Evolutionary conservation across 2,888 invertebrate genomes (phyloP).

Genomic region (Gibbula magus): DNA sequence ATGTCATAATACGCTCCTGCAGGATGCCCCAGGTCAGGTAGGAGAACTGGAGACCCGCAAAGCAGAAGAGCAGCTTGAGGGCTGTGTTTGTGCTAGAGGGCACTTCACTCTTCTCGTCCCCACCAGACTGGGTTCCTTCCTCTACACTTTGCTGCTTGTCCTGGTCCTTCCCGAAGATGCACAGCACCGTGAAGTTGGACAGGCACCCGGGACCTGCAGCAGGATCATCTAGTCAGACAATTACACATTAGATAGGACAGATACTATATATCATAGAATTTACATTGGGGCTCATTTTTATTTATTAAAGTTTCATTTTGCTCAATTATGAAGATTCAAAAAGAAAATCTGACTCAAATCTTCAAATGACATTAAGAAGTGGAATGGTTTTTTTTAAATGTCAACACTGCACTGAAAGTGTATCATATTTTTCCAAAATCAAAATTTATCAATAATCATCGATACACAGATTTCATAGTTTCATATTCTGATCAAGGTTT

Average conservation of each 20-base stretch:
- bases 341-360: no score
- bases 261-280: not conserved
- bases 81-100: conserved; percentile 39
- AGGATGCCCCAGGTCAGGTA: conserved; percentile 97
- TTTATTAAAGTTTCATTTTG: no score
- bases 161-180: conserved; percentile 68
- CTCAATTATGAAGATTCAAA: no score
- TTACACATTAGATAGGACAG: not conserved
- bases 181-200: conserved; percentile 59
- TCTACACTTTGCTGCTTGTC: conserved; percentile 61
- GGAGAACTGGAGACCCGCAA: conserved; percentile 90
- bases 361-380: no score
- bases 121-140: conserved; percentile 52
- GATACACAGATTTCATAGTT: no score
- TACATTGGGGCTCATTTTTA: no score
- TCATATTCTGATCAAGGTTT: no score
- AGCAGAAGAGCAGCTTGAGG: conserved; percentile 83
- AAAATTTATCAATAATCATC: no score
- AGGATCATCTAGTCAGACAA: not conserved
- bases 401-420: no score
- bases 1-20: conserved; percentile 98
- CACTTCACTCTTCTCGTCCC: conserved; percentile 26
- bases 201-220: conserved; percentile 64
- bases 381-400: no score
- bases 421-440: no score